Conservation (phyloP, 2,113 vertebrate species). For the Struthidea cinerea region DNA sequence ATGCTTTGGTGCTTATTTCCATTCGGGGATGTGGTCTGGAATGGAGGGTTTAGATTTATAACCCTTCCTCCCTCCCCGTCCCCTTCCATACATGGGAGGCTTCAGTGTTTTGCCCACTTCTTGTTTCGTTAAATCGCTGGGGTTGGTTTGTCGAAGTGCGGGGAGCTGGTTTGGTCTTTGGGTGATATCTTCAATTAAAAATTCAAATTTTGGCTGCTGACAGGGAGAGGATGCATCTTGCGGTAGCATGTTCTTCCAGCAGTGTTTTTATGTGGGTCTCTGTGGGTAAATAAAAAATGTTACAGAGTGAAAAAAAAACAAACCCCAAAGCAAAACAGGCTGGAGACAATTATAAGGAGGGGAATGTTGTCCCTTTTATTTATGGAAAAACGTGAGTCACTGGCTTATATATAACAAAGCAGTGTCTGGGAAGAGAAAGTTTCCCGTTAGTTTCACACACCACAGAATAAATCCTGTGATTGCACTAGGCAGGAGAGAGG, state of each 20-base stretch:
- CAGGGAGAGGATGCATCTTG: neutral
- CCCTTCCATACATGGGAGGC: neutral
- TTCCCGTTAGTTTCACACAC: neutral
- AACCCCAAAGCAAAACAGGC: neutral
- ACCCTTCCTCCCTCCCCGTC: neutral
- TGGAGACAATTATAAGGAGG: neutral
- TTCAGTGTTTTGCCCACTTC: neutral
- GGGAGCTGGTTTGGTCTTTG: slow-evolving; percentile 38
- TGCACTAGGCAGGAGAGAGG: neutral
- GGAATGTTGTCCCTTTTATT: slow-evolving; percentile 16
- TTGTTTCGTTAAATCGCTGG: slow-evolving; percentile 45
- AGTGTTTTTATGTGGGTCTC: slow-evolving; percentile 15
- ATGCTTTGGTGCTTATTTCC: slow-evolving; percentile 70
- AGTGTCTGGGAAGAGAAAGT: neutral
- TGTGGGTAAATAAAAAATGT: slow-evolving; percentile 38
- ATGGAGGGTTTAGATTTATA: slow-evolving; percentile 69
- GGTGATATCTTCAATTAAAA: slow-evolving; percentile 14
- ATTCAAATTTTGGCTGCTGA: slow-evolving; percentile 31
- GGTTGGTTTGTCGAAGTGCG: slow-evolving; percentile 59
- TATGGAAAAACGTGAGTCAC: neutral
- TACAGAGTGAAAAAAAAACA: neutral
- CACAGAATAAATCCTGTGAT: neutral
- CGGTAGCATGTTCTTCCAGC: fast-evolving
- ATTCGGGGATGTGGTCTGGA: slow-evolving; percentile 71
- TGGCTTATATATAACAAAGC: neutral